Evolutionary conservation across 2,113 vertebrate species (phyloP), one percentile per base, ranked within the genome.

Genomic region (Trematocara marginatum): DNA sequence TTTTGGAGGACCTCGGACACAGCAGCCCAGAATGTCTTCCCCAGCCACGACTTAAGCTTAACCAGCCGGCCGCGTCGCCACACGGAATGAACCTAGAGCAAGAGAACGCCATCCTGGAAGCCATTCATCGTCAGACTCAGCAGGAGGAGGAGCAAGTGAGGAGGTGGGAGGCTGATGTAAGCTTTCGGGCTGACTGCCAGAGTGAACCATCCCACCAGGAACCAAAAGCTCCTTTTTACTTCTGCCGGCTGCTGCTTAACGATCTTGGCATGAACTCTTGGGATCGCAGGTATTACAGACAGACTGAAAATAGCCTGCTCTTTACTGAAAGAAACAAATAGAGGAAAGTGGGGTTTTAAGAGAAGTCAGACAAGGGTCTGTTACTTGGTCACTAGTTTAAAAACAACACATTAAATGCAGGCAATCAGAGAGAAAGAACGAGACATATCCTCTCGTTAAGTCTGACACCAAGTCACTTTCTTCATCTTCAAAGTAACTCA

Each of bases 251-350:
- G 69, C 90, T 99, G 84, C 97, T 99, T 2, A 96, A 98, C 26
- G 97, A 98, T 93, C 95, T 99, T 86, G 99, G 99, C 79, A 99
- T 99, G 98, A 99, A 99, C 93, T 99, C 98, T 74, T 99, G 98
- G 98, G 98, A 99, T 2, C 97, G 97, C 95, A 99, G 99, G 99
- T 99, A 95, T 69, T 49, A 49, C 34, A 29, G 64, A 18, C 11
- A 10, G 40, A 29, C 20, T 80, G 6, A 8, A 11, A 38, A 7
- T 64, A 10, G 6, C 57, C 38, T 74, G 53, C 6, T 80, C 52
- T 84, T 18, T 47, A 35, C 34, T 53, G 6, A 26, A 57, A 69
- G 13, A 56, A 54, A 42, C 6, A 61, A 11, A 71, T 1, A 3
- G 8, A 78, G 6, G 18, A 29, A 85, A 61, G 4, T 42, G 38